A percentile compares a stretch with the other conserved stretches of the same genome.
phyloP scores from a whole-genome alignment of 2,113 vertebrate species.

The Sinocyclocheilus grahami region DNA sequence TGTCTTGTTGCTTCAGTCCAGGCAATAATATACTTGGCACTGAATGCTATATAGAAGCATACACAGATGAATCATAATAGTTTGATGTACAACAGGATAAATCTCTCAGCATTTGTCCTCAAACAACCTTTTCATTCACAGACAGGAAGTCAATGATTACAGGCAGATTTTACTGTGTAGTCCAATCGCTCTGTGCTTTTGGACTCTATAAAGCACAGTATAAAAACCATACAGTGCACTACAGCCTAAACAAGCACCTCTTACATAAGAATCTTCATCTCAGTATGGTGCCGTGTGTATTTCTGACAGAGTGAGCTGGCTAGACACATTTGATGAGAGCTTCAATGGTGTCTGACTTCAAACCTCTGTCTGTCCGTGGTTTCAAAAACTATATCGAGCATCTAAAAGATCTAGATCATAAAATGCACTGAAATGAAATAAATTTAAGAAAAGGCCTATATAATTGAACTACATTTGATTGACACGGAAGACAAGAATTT shows the following conservation, averaged over 20 bases:
- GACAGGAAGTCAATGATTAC: slow-evolving; percentile 10
- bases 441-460: not conserved
- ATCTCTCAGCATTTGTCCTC: not conserved
- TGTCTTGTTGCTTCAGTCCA: not conserved
- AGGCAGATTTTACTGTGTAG: slow-evolving; percentile 6
- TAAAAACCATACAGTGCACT: slow-evolving; percentile 4
- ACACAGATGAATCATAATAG: not conserved
- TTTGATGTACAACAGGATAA: slow-evolving; percentile 1
- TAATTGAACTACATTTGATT: not conserved
- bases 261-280: slow-evolving; percentile 8
- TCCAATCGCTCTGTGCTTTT: not conserved
- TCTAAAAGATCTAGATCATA: slow-evolving; percentile 29
- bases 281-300: not conserved
- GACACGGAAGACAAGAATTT: too few relatives aligned
- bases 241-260: slow-evolving; percentile 26
- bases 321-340: slow-evolving; percentile 23
- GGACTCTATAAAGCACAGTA: not conserved
- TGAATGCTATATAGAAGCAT: not conserved
- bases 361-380: not conserved
- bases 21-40: not conserved
- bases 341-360: not conserved
- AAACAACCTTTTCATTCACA: slow-evolving; percentile 13
- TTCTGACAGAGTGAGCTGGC: not conserved
- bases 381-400: slow-evolving; percentile 11
- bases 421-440: not conserved